Evolutionary conservation across 37 sponge, comb jelly and placozoan species (phyloP).

Genomic region (Bolinopsis microptera): DNA sequence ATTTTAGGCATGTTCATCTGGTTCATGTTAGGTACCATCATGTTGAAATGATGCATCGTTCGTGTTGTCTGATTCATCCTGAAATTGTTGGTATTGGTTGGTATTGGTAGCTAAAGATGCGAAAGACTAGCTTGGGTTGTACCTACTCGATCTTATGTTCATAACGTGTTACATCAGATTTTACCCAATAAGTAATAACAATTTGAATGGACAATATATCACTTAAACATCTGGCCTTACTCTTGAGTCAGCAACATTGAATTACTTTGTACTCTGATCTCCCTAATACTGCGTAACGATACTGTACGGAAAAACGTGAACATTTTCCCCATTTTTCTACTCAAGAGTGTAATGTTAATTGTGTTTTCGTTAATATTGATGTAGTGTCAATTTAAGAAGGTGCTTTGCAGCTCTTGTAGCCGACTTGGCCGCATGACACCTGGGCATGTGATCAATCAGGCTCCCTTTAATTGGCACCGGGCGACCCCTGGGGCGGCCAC

Average conservation of each 20-base stretch:
- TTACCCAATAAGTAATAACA: neutral
- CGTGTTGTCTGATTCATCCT: neutral
- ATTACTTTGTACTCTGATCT: no score
- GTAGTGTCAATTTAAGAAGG: neutral
- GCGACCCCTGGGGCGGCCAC: neutral
- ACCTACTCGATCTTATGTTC: neutral
- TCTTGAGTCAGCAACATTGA: no score
- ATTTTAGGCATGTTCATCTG: conserved; percentile 28
- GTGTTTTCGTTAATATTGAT: no score
- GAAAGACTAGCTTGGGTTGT: neutral
- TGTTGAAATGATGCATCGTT: conserved; percentile 54
- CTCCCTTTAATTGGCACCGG: neutral
- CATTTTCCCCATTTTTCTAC: no score
- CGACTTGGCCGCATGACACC: neutral
- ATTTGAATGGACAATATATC: no score
- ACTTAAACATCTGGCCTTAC: no score
- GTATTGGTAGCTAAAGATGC: neutral
- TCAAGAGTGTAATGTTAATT: no score
- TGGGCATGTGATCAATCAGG: neutral
- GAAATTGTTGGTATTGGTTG: neutral
- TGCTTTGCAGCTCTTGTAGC: neutral
- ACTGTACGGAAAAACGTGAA: neutral
- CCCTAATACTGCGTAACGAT: neutral
- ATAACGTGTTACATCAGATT: neutral
- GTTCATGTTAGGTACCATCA: neutral